A percentile compares a stretch with the other conserved stretches of the same genome.
Evolutionary conservation across 2,113 vertebrate genomes (phyloP).

Genomic region (Forbesichthys agassizii): DNA sequence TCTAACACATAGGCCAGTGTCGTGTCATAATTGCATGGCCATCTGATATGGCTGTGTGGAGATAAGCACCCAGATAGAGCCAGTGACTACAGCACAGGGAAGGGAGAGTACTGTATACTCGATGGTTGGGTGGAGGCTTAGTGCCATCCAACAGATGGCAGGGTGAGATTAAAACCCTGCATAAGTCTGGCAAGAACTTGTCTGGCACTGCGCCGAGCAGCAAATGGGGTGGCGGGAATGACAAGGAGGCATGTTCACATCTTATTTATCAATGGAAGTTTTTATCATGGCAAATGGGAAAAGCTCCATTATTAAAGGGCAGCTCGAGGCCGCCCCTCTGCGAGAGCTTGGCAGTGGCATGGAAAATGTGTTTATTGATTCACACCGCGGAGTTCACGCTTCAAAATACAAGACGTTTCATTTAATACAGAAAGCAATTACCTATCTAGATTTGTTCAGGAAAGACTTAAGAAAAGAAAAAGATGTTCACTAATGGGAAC

Average conservation of each 20-base stretch:
- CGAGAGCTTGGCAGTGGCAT: constrained; percentile 10
- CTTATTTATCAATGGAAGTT: constrained; percentile 42
- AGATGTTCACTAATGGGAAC: constrained; percentile 26
- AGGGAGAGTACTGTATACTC: constrained; percentile 25
- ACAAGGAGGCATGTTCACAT: constrained; percentile 36
- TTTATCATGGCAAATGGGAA: constrained; percentile 41
- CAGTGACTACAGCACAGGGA: constrained; percentile 32
- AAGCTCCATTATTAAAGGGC: constrained; percentile 28
- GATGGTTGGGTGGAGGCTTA: constrained; percentile 27
- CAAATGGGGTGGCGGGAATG: constrained; percentile 7
- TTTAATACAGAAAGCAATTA: constrained; percentile 9
- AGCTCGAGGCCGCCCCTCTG: constrained; percentile 2
- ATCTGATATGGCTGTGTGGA: constrained; percentile 42
- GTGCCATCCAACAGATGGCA: constrained; percentile 69
- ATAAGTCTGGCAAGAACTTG: constrained; percentile 49
- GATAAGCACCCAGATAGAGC: constrained; percentile 40
- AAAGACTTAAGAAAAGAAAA: not conserved
- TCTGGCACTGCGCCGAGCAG: constrained; percentile 39
- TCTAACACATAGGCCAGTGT: constrained; percentile 40
- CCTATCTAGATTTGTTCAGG: not conserved
- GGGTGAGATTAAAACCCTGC: constrained; percentile 61
- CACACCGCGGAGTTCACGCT: constrained; percentile 7
- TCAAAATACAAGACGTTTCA: constrained; percentile 17
- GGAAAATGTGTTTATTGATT: constrained; percentile 35
- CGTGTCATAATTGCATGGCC: constrained; percentile 37